A percentile compares a stretch with the other conserved stretches of the same genome.
Conservation (phyloP, 2,888 invertebrate species). For the Capitulum mitella region DNA sequence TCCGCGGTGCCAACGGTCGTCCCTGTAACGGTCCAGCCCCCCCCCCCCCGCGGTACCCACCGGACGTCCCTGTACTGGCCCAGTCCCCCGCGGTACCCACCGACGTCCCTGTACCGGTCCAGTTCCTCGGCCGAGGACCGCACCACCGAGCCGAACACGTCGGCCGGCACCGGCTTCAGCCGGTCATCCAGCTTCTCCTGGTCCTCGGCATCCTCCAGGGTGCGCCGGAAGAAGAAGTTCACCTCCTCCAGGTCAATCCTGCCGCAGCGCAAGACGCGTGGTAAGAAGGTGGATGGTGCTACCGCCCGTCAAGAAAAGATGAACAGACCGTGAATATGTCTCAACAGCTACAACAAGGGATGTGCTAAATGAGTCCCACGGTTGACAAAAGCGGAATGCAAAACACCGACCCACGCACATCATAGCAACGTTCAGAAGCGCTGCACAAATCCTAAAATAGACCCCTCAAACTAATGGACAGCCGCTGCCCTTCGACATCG, state of each 20-base stretch:
- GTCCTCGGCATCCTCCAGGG: conserved; percentile 54
- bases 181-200: conserved; percentile 67
- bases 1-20: no score
- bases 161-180: conserved; percentile 73
- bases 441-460: no score
- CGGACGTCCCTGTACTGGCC: not conserved
- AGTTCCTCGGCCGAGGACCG: conserved; percentile 57
- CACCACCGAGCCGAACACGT: conserved; percentile 69
- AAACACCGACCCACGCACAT: no score
- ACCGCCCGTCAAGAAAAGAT: no score
- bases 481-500: no score
- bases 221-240: conserved; percentile 58
- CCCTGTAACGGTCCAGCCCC: not conserved
- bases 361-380: not conserved
- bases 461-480: no score
- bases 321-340: no score
- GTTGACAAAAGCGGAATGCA: not conserved
- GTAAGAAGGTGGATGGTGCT: no score
- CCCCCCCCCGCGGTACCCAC: not conserved
- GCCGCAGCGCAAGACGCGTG: not conserved
- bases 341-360: no score
- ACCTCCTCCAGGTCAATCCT: conserved; percentile 63
- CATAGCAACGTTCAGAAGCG: no score
- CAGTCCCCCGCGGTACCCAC: conserved; percentile 40
- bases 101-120: conserved; percentile 61